Conservation (phyloP, 1,140 invertebrate species). For the Atta cephalotes region DNA sequence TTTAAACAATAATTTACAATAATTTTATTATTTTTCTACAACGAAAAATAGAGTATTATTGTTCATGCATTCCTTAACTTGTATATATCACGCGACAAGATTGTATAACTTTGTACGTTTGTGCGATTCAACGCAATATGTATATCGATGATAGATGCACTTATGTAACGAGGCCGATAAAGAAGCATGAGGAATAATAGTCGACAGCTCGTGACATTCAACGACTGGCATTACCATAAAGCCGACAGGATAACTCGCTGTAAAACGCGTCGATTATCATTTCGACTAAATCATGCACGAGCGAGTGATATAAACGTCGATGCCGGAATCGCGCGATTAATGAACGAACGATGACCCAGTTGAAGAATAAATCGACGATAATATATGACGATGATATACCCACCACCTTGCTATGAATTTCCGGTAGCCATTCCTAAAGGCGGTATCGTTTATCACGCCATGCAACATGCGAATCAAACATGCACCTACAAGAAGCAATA, state of each 20-base stretch:
- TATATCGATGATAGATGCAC: slow-evolving; percentile 26
- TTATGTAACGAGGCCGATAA: slow-evolving; percentile 52
- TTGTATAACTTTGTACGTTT: not conserved
- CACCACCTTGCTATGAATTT: slow-evolving; percentile 84
- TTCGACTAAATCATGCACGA: slow-evolving; percentile 2
- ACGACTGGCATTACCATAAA: slow-evolving; percentile 49
- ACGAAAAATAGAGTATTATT: not conserved
- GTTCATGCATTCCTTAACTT: not conserved
- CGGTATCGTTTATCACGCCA: slow-evolving; percentile 87
- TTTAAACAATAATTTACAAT: not conserved
- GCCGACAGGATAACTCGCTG: slow-evolving; percentile 43
- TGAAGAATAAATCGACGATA: slow-evolving; percentile 38
- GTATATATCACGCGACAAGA: not conserved
- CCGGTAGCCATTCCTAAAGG: slow-evolving; percentile 87
- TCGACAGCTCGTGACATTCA: slow-evolving; percentile 53
- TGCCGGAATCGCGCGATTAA: slow-evolving; percentile 23
- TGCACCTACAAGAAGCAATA: slow-evolving; percentile 86
- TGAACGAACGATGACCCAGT: not conserved
- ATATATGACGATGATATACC: slow-evolving; percentile 75
- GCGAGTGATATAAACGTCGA: slow-evolving; percentile 25
- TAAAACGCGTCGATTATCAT: slow-evolving; percentile 44
- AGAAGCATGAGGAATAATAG: slow-evolving; percentile 50
- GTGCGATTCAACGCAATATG: slow-evolving; percentile 40
- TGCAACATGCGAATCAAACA: slow-evolving; percentile 91
- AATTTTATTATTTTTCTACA: not conserved